Evolutionary conservation across 2,797 vertebrate species (phyloP).

Genomic region (Cottoperca gobio): DNA sequence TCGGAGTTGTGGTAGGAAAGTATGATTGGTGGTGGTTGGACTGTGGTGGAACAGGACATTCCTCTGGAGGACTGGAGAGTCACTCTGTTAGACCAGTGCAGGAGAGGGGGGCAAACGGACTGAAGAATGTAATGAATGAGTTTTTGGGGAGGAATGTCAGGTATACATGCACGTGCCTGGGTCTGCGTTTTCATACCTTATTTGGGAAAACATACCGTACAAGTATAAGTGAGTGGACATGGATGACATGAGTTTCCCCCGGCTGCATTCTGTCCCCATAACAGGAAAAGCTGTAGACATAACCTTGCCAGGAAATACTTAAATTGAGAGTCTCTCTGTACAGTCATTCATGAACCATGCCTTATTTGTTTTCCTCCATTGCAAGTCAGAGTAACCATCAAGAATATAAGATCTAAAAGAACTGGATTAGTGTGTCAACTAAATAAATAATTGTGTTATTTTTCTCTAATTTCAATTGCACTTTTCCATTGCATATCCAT

Average conservation of each 20-base stretch:
- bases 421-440: slow-evolving; percentile 27
- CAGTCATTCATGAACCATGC: slow-evolving; percentile 32
- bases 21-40: slow-evolving; percentile 57
- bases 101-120: not conserved
- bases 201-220: not conserved
- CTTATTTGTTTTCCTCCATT: slow-evolving; percentile 36
- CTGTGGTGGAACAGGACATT: slow-evolving; percentile 57
- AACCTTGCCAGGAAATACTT: slow-evolving; percentile 59
- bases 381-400: slow-evolving; percentile 27
- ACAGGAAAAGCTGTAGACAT: slow-evolving; percentile 57
- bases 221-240: slow-evolving; percentile 24
- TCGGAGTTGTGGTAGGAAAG: slow-evolving; percentile 68
- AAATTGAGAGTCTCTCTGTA: slow-evolving; percentile 18
- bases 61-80: slow-evolving; percentile 48
- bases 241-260: slow-evolving; percentile 48
- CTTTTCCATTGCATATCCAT: slow-evolving; percentile 14
- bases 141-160: not conserved
- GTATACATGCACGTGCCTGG: slow-evolving; percentile 7
- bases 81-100: slow-evolving; percentile 12
- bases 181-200: not conserved
- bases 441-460: slow-evolving; percentile 30
- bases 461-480: slow-evolving; percentile 3
- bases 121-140: slow-evolving; percentile 5
- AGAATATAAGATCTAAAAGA: slow-evolving; percentile 13
- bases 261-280: slow-evolving; percentile 30